phyloP scores from a whole-genome alignment of 2,797 vertebrate species.

The Acridotheres tristis region DNA sequence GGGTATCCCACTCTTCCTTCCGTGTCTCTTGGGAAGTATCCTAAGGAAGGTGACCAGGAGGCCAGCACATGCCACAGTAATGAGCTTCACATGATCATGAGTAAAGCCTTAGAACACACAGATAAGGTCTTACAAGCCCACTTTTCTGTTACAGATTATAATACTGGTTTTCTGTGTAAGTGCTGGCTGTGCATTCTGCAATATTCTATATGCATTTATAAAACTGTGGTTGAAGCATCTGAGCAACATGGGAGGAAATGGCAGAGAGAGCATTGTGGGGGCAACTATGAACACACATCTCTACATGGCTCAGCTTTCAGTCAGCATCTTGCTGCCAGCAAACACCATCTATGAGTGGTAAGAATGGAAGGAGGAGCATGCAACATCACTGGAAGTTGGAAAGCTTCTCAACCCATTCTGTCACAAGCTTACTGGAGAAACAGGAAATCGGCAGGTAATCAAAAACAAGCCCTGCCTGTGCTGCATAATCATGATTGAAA shows the following conservation, averaged over 20 bases:
- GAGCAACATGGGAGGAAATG: background rate
- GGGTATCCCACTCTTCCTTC: background rate
- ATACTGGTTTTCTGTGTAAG: background rate
- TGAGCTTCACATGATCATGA: fast-evolving
- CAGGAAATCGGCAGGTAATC: background rate
- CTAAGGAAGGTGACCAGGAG: background rate
- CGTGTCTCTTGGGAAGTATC: background rate
- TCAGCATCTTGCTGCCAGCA: background rate
- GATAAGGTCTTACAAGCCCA: background rate
- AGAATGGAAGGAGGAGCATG: background rate
- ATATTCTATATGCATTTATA: no score
- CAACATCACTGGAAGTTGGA: background rate
- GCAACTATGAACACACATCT: background rate
- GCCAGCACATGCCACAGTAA: background rate
- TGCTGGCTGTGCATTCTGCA: background rate
- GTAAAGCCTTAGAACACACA: background rate
- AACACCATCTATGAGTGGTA: background rate
- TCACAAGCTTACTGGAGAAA: background rate
- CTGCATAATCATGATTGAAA: background rate
- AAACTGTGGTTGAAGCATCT: background rate
- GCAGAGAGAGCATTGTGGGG: background rate
- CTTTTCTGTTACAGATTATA: background rate
- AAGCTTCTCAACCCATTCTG: background rate
- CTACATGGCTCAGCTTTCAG: background rate
- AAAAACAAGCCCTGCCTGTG: background rate